Base-by-base conservation (phyloP, 2,113 vertebrate species). In the Chloropsis cyanopogon region DNA sequence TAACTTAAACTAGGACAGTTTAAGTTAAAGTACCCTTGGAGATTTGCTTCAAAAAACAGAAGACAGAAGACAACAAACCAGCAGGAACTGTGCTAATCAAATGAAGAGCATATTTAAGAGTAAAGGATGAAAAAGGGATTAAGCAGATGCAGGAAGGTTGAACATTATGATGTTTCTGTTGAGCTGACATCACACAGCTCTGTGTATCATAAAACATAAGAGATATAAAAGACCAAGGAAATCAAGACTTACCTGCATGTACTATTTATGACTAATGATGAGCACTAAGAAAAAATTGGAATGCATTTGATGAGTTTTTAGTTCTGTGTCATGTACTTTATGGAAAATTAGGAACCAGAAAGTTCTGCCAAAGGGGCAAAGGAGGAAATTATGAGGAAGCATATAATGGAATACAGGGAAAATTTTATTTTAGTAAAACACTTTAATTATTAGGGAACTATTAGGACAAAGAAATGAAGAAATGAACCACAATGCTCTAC, bases 111-210 rank as follows among this genome's bases (percentile, higher is more conserved):
- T 86, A 70, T 87, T 94, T 94, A 92, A 16, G 31, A 94, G 46
- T 78, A 97, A 97, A 94, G 77, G 96, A 90, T 82, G n/a, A 7
- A 86, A 63, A 52, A 79, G 29, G 29, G 14, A 84, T 77, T 50
- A 76, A 92, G 86, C 35, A 80, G 56, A 72, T 60, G n/a, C 28
- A 86, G 73, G 57, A 77, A 95, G 25, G 8, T 2, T 37, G n/a
- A 65, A 37, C 16, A 73, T 61, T 72, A 39, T 90, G 60, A 90
- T 53, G 23, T 64, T 66, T 90, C 29, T 12, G 1, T 73, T 77
- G 39, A 93, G 18, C 52, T 64, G 53, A 8, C 91, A 77, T 84
- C 47, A 75, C 66, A 81, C 39, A 93, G 22, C 46, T 92, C 35
- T 63, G 57, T 86, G 35, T 52, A 84, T 49, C 85, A 81, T 75